These are phyloP conservation scores for Drosophila acutilabella DNA, from an alignment of 2,888 invertebrate genomes.

Conservation along the genomic window DNA sequence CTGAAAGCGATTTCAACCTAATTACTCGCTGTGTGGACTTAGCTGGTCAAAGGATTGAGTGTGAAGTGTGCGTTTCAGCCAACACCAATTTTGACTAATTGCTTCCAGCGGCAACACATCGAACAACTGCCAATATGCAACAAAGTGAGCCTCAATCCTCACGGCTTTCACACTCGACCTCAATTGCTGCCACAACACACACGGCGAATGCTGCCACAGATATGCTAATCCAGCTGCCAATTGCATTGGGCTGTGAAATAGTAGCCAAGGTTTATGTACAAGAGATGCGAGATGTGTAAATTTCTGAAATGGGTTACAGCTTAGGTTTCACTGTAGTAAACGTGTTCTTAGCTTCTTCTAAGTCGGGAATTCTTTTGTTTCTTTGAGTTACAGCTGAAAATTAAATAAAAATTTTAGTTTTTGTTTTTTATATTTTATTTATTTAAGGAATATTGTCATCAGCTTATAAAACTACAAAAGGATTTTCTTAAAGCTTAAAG, in stretches of 20 bases:
- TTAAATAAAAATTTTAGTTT: too few species aligned
- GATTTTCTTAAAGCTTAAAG: background rate
- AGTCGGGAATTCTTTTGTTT: too few species aligned
- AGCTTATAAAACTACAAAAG: background rate
- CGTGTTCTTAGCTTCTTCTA: too few species aligned
- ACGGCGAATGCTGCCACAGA: background rate
- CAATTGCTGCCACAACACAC: background rate
- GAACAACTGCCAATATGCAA: background rate
- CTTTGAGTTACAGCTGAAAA: too few species aligned
- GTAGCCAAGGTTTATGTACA: background rate
- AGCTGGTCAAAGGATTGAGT: background rate
- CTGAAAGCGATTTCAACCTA: background rate
- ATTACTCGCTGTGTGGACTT: background rate
- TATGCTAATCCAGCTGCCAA: background rate
- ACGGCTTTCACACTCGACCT: background rate
- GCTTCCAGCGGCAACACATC: background rate
- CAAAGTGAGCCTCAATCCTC: slow-evolving; percentile 1
- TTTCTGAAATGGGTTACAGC: too few species aligned
- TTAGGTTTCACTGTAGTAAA: too few species aligned
- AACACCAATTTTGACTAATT: background rate
- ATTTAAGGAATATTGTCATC: background rate
- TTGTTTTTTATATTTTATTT: too few species aligned
- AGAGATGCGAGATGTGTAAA: too few species aligned
- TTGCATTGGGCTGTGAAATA: background rate
- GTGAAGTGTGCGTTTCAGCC: background rate